Conservation (phyloP, 2,888 invertebrate species). For the Leucophora obtusa region DNA sequence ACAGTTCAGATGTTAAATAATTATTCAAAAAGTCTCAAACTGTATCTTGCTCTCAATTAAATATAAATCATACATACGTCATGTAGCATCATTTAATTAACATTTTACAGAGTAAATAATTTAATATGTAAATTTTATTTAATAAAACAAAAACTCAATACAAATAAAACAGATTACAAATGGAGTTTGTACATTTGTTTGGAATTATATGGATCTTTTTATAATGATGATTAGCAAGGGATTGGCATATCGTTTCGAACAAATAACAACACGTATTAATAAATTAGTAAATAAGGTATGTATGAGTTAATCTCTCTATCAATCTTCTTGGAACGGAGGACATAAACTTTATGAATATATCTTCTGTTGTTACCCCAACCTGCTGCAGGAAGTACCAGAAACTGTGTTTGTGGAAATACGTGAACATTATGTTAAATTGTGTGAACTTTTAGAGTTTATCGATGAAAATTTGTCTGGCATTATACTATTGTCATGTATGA, state of each 20-base stretch:
- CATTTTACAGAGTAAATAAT: neutral
- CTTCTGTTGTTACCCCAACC: conserved; percentile 13
- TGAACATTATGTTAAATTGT: conserved; percentile 84
- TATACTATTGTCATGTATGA: conserved; percentile 84
- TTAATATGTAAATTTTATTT: neutral
- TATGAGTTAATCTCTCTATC: neutral
- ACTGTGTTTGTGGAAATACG: conserved; percentile 83
- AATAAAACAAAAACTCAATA: conserved; percentile 8
- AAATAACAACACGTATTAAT: conserved; percentile 80
- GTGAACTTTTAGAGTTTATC: conserved; percentile 82
- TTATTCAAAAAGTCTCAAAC: too few species aligned
- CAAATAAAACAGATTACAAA: conserved; percentile 68
- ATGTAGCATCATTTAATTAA: neutral
- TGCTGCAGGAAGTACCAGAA: conserved; percentile 69
- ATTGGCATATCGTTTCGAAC: conserved; percentile 83
- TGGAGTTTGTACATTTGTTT: conserved; percentile 81
- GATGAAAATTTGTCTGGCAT: conserved; percentile 83
- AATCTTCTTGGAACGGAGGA: neutral
- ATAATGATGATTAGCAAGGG: conserved; percentile 86
- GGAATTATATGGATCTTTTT: conserved; percentile 87
- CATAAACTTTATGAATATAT: conserved; percentile 1
- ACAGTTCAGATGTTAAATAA: too few species aligned
- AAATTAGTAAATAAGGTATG: conserved; percentile 70
- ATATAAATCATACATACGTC: neutral
- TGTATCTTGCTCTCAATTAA: neutral